Evolutionary conservation across 30 jellyfish, hydroid and myxozoan species (phyloP), one percentile per base, ranked within the genome.

Genomic region (Turritopsis rubra): DNA sequence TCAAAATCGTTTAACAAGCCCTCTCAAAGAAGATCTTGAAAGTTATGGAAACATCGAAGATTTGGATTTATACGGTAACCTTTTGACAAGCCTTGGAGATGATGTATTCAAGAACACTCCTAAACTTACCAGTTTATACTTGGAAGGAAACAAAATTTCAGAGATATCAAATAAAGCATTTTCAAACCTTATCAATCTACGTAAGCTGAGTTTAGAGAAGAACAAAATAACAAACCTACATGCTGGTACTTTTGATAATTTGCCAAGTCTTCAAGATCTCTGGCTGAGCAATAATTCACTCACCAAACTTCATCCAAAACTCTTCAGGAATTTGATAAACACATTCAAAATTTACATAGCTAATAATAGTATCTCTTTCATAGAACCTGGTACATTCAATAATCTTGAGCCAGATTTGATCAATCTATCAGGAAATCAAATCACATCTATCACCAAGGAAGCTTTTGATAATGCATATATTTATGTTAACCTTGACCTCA

Each of bases 1-100:
- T 26, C 27, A 72, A 72, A 26, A 72, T 72, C n/a, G 24, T 18
- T 72, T 72, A 19, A 29, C 28, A 18, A 26, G 21, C 21, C 41
- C 24, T 0, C 21, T 18, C 21, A 29, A n/a, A 18, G 27, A 21
- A 18, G 41, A 72, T 26, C 0, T 72, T 0, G 28, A 18, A 18
- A 25, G 73, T 60, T 60, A 60, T 60, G 73, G 21, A 60, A 60
- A 60, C 73, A 60, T 60, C 21, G 73, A 60, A n/a, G n/a, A n/a
- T n/a, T n/a, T n/a, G n/a, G n/a, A n/a, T n/a, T n/a, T n/a, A n/a
- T n/a, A n/a, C n/a, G 73, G 73, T 18, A 60, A 60, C 73, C 19
- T 18, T 18, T 18, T 60, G 21, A 60, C 73, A 23, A 0, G 21
- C 22, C 21, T 60, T 18, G 22, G 22, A 60, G 73, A 21, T 18